Evolutionary conservation across 2,888 invertebrate species (phyloP).

Genomic region (Thera obeliscata): DNA sequence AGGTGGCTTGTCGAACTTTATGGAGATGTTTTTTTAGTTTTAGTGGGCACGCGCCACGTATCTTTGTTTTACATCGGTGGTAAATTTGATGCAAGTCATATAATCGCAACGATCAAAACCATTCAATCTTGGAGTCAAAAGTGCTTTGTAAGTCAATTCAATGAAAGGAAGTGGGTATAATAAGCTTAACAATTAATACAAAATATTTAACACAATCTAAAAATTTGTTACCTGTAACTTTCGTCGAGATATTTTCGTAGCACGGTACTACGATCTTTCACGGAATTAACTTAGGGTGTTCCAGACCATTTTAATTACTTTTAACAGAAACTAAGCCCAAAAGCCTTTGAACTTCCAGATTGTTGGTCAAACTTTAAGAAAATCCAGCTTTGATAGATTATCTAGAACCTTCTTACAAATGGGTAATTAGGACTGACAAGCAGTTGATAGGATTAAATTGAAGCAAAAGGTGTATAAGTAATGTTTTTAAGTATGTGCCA

Average conservation of each 20-base stretch:
- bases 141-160: too few relatives aligned
- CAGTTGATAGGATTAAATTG: too few relatives aligned
- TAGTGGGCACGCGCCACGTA: slow-evolving; percentile 22
- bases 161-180: too few relatives aligned
- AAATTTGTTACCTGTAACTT: slow-evolving; percentile 14
- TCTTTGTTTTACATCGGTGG: slow-evolving; percentile 25
- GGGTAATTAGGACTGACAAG: too few relatives aligned
- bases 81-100: slow-evolving; percentile 5
- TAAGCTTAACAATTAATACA: neutral
- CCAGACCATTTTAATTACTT: slow-evolving; percentile 11
- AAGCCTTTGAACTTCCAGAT: too few relatives aligned
- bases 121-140: neutral
- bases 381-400: too few relatives aligned
- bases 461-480: too few relatives aligned
- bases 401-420: too few relatives aligned
- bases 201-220: slow-evolving; percentile 9
- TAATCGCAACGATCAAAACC: neutral
- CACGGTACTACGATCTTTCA: slow-evolving; percentile 12
- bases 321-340: too few relatives aligned
- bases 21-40: slow-evolving; percentile 59
- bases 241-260: slow-evolving; percentile 12
- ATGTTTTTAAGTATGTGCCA: too few relatives aligned
- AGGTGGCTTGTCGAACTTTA: slow-evolving; percentile 63
- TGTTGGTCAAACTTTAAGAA: too few relatives aligned
- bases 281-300: slow-evolving; percentile 11